Conservation (phyloP, 2,797 vertebrate species). For the Varecia variegata region DNA sequence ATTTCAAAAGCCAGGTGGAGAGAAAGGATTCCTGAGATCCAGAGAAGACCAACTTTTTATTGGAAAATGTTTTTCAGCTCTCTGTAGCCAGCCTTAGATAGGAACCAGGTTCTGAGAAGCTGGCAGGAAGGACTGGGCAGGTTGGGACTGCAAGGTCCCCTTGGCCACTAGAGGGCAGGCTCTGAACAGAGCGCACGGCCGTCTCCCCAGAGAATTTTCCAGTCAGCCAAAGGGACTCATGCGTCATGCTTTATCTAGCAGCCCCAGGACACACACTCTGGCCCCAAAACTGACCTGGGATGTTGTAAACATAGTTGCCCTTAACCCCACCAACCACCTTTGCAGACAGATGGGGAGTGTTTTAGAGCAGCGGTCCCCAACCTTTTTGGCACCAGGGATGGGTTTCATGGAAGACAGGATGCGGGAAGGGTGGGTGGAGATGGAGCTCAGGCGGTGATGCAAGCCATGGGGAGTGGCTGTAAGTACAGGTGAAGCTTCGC, state of each 20-base stretch:
- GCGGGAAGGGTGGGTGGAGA: no score
- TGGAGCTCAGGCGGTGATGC: background rate
- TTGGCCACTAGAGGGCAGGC: constrained; percentile 57
- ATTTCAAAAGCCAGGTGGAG: background rate
- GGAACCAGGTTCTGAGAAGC: background rate
- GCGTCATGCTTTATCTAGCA: background rate
- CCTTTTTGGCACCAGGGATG: background rate
- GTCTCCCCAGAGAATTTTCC: background rate
- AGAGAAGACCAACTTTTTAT: background rate
- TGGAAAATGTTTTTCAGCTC: background rate
- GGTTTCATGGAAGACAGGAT: background rate
- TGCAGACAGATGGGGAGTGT: background rate
- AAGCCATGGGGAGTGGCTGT: background rate
- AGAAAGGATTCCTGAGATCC: background rate
- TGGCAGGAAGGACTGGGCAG: background rate
- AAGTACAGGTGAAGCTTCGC: background rate
- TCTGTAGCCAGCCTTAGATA: background rate
- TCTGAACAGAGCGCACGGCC: background rate
- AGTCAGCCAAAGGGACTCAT: background rate
- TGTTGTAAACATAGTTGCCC: background rate
- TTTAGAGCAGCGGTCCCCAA: background rate
- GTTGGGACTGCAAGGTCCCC: background rate
- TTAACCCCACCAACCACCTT: background rate
- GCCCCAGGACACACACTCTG: background rate
- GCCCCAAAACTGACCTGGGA: no score